A percentile compares a stretch with the other conserved stretches of the same genome.
phyloP scores from a whole-genome alignment of 2,797 vertebrate genomes.

The Crypturellus tataupa region DNA sequence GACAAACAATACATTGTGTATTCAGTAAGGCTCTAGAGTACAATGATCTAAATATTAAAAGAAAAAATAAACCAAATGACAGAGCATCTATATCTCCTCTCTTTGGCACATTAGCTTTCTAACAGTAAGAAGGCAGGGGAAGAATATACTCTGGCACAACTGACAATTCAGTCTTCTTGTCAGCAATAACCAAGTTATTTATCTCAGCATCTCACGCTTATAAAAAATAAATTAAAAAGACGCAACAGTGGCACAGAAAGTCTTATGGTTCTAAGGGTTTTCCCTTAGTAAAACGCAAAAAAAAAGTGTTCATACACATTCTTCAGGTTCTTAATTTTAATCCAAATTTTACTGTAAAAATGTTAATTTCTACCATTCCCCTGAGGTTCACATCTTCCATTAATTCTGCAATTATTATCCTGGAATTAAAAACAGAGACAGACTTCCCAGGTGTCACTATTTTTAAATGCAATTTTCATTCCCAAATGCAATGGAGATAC shows the following conservation, averaged over 20 bases:
- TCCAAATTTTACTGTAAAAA: constrained; percentile 2
- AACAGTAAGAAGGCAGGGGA: background rate
- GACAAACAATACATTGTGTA: background rate
- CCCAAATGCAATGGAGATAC: background rate
- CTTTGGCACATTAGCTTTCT: background rate
- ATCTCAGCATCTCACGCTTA: background rate
- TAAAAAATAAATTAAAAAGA: background rate
- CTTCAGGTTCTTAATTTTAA: constrained; percentile 7
- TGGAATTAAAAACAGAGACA: constrained; percentile 19
- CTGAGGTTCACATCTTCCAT: background rate
- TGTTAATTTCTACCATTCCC: background rate
- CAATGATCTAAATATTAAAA: background rate
- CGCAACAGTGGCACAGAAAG: background rate
- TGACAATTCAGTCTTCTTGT: background rate
- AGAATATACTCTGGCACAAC: background rate
- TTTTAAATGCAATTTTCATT: constrained; percentile 29
- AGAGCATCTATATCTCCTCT: constrained; percentile 1
- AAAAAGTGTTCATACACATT: background rate
- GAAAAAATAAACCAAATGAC: background rate
- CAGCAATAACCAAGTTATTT: constrained; percentile 7
- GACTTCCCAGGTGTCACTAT: constrained; percentile 31
- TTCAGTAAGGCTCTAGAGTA: constrained; percentile 5
- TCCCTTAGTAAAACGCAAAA: background rate
- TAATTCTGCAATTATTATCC: constrained; percentile 33
- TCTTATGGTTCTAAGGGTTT: background rate